Conservation (phyloP, 2,888 invertebrate species). For the Ptychoptera contaminata region DNA sequence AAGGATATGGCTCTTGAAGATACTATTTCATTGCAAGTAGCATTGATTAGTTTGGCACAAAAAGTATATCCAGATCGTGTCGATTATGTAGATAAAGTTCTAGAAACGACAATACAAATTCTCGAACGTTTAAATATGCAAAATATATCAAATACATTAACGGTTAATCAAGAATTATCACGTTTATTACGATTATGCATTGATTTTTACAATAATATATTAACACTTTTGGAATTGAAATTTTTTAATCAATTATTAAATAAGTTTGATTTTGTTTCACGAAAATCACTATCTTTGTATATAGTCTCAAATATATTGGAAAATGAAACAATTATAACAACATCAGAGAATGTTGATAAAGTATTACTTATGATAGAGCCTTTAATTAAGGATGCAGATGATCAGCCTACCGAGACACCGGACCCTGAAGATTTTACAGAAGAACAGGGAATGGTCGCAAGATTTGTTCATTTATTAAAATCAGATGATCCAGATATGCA, state of each 20-base stretch:
- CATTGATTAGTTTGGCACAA: conserved; percentile 84
- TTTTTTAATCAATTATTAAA: conserved; percentile 76
- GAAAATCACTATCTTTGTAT: conserved; percentile 74
- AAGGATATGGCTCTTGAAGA: conserved; percentile 93
- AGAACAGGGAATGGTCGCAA: conserved; percentile 77
- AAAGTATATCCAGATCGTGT: conserved; percentile 92
- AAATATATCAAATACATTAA: conserved; percentile 35
- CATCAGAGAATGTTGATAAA: conserved; percentile 74
- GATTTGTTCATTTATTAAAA: conserved; percentile 68
- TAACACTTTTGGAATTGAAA: conserved; percentile 71
- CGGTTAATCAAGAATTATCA: conserved; percentile 84
- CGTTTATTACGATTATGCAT: conserved; percentile 87
- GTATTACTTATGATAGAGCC: conserved; percentile 69
- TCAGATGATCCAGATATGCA: conserved; percentile 72
- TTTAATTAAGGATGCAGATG: conserved; percentile 70
- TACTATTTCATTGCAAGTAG: conserved; percentile 87
- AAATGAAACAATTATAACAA: conserved; percentile 71
- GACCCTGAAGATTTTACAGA: conserved; percentile 93
- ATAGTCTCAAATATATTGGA: conserved; percentile 82
- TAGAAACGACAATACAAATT: conserved; percentile 79
- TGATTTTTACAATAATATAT: conserved; percentile 84
- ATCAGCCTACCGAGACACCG: conserved; percentile 47
- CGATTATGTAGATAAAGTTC: conserved; percentile 89
- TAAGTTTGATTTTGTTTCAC: conserved; percentile 75
- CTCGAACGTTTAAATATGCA: conserved; percentile 77